Evolutionary conservation across 2,113 vertebrate genomes (phyloP).

Genomic region (Australoheros scitulus): DNA sequence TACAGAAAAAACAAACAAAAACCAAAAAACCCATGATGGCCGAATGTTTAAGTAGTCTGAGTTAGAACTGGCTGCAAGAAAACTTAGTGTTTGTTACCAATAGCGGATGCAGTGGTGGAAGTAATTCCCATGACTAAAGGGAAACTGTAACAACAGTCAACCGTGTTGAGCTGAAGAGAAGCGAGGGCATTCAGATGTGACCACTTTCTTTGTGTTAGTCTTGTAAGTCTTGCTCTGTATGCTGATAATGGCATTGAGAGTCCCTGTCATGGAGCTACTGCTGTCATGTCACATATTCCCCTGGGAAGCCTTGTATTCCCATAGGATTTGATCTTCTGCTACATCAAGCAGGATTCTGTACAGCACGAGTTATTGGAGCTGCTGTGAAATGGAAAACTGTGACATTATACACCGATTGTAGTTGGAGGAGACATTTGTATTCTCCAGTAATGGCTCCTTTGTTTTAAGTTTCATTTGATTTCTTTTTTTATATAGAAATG

Average conservation of each 20-base stretch:
- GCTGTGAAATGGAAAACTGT: constrained; percentile 14
- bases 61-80: neutral
- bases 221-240: neutral
- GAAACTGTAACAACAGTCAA: neutral
- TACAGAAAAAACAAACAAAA: neutral
- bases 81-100: neutral
- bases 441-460: neutral
- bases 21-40: neutral
- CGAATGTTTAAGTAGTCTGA: neutral
- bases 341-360: neutral
- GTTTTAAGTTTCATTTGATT: neutral
- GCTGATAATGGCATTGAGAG: neutral
- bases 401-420: constrained; percentile 6
- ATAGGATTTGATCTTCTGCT: constrained; percentile 15
- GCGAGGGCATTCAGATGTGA: neutral
- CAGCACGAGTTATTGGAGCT: constrained; percentile 26
- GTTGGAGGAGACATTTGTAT: neutral
- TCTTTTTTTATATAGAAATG: neutral
- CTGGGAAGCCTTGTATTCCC: constrained; percentile 18
- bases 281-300: constrained; percentile 20
- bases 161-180: neutral
- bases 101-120: neutral
- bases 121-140: neutral
- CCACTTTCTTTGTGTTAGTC: neutral
- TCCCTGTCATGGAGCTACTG: neutral